Evolutionary conservation across 1,140 invertebrate species (phyloP), one percentile per base, ranked within the genome.

Genomic region (Ridgeia piscesae): DNA sequence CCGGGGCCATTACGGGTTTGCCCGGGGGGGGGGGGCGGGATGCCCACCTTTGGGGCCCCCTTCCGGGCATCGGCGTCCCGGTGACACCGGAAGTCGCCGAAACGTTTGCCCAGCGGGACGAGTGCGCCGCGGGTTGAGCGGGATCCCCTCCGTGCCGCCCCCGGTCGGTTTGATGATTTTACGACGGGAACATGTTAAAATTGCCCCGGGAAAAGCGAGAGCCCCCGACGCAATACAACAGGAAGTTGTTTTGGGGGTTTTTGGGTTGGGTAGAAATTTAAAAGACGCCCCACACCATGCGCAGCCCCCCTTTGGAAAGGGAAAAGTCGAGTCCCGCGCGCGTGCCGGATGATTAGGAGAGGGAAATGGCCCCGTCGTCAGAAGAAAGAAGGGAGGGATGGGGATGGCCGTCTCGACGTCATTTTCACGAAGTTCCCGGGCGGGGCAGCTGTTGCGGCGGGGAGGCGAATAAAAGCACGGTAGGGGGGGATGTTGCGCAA

Each of bases 201-300:
- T 48, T 27, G 35, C 48, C 34, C 11, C 48, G 34, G 6, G 98
- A 96, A 95, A 98, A 98, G 96, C 98, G 98, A 94, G 98, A 97
- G 6, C 98, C 98, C 93, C 97, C 97, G 92, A 98, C 96, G 94
- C 98, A 98, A 95, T 98, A 98, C 34, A 98, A 96, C 21, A 97
- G 96, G 95, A 98, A 98, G 96, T 98, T 98, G 89, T 98, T 97
- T n/a, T n/a, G n/a, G 90, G 97, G 97, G 94, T 98, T 98, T 95
- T 98, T 98, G 14, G 97, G 97, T 94, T 98, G 97, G 95, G 98
- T 98, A 21, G 98, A 95, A 31, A 96, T 94, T 93, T 96, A 97
- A 92, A 94, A 95, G 92, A 96, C 95, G 48, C 97, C 96, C 94
- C 97, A 97, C 33, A 97, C 94, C 0, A 97, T 33, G 50, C 94